Evolutionary conservation across 2,888 invertebrate genomes (phyloP), one percentile per base, ranked within the genome.

Genomic region (Petrolisthes manimaculis): DNA sequence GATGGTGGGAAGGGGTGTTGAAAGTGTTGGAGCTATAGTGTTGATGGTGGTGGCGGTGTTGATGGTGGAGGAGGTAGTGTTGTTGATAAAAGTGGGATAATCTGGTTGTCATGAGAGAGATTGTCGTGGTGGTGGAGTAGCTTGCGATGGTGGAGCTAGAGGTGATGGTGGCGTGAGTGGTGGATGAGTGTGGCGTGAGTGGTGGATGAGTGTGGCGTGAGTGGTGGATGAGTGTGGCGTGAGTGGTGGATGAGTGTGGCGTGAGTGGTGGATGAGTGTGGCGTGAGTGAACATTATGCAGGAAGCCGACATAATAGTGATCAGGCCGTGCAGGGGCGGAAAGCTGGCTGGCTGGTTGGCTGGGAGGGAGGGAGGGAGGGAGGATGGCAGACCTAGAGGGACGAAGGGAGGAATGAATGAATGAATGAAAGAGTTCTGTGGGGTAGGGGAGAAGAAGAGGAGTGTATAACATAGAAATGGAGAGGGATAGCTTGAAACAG

Each of bases 121-220:
- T 37, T 37, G 37, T 37, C 1, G 37, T 37, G 37, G 37, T 37
- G 37, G 37, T 37, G 37, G 37, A 37, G 37, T 37, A 37, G 37
- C 37, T 37, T 54, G 78, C 53, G 78, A 9, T 18, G 53, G n/a
- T 37, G 78, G 53, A 79, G 53, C 78, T 55, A 55, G 78, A 79
- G 55, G 78, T 79, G n/a, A 55, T 79, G 21, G 78, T 79, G 54
- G 55, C 53, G 79, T 79, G 37, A 8, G 79, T 54, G 51, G 55
- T 51, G 54, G 53, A 21, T 5, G 54, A 9, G 71, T 8, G 79
- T 79, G 55, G 79, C 6, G 14, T 12, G 77, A 14, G 12, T 18
- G 18, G 71, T 24, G 71, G 71, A 24, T n/a, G n/a, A 71, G 5
- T 61, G 77, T 54, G 79, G 14, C 1, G 77, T 71, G 18, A n/a